Conservation (phyloP, 1,140 invertebrate genomes). For the Chionoecetes opilio region DNA sequence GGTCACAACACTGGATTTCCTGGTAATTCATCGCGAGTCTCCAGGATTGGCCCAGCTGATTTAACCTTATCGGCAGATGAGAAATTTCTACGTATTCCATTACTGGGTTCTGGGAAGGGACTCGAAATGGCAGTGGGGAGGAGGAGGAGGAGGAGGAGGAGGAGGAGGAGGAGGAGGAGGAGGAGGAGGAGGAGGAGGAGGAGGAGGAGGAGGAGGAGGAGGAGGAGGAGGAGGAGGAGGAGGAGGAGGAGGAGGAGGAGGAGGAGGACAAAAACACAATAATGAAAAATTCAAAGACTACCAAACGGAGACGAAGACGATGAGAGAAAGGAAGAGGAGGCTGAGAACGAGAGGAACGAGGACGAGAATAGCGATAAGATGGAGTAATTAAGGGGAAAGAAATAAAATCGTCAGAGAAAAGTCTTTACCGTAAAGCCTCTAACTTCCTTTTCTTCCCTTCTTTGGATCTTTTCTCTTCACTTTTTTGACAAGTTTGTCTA, state of each 20-base stretch:
- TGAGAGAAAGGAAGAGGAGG: not conserved
- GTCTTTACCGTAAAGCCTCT: no score
- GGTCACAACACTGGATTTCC: no score
- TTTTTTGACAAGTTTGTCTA: no score
- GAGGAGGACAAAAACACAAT: not conserved
- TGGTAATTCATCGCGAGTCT: no score
- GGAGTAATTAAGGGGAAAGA: not conserved
- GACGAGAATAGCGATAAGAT: not conserved
- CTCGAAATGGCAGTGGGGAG: not conserved
- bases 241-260: not conserved
- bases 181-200: not conserved
- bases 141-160: slow-evolving; percentile 23
- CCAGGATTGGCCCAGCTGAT: no score
- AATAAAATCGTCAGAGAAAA: not conserved
- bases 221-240: not conserved
- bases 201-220: not conserved
- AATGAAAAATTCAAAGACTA: not conserved
- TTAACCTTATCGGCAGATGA: no score
- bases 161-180: slow-evolving; percentile 22
- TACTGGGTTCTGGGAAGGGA: no score
- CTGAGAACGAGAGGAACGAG: not conserved
- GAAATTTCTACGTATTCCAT: no score
- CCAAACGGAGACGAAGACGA: not conserved
- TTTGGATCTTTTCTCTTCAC: no score
- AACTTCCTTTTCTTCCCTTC: no score